Base-by-base conservation (phyloP, 2,113 vertebrate genomes). In the Diadophis punctatus region DNA sequence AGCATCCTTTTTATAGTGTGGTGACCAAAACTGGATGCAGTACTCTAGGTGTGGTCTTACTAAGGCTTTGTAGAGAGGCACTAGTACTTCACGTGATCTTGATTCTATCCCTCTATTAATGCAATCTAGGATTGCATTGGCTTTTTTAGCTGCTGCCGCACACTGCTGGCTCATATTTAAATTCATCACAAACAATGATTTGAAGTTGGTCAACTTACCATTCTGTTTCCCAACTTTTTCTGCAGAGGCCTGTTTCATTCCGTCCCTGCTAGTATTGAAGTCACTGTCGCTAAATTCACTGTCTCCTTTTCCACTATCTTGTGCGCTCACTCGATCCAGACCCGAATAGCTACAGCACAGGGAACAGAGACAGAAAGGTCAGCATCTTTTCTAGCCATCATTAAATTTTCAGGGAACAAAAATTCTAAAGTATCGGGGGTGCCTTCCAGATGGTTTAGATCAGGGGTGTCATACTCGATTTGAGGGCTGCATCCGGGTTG, bases 301-400 rank as follows among this genome's bases (percentile, higher is more conserved):
- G 93, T 98, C 97, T 95, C 97, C 95, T 98, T 97, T 98, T 25
- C 97, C 97, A 23, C 97, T 98, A 96, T 97, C 98, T 96, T 98
- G 98, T 96, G 98, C 85, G 89, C 97, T 98, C 96, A 97, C 95
- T 95, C 98, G 98, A 96, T 98, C 97, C 18, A 96, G 94, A 97
- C 95, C 96, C 94, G 94, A 97, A 94, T 94, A 96, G 93, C 93
- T 96, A 93, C 97, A 98, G 93, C 91, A 95, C 68, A 95, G 4
- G 55, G 94, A 93, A 94, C 92, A 95, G 93, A 34, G n/a, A 20
- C 4, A 1, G 94, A 95, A 96, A 22, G 43, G 92, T 92, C 92
- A 91, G 53, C 7, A n/a, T 92, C 92, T 43, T 96, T 96, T 58
- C 53, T 60, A 80, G n/a, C 16, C n/a, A 39, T 6, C 16, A 39